Evolutionary conservation across 2,113 vertebrate genomes (phyloP).

Genomic region (Leuciscus idus): DNA sequence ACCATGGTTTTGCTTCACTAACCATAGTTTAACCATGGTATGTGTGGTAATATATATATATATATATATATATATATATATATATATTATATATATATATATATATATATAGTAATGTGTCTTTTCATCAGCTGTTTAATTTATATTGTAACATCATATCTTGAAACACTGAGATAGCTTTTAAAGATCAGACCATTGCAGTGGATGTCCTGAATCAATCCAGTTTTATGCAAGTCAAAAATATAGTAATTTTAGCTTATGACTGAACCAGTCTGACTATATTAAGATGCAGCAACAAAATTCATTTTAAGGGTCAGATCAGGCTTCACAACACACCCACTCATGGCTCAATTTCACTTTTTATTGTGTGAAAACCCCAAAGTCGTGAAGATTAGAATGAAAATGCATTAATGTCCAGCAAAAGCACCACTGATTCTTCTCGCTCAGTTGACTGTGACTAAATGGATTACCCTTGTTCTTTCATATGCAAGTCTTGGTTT

Average conservation of each 20-base stretch:
- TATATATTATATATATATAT: no score
- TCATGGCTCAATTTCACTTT: neutral
- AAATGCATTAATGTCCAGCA: neutral
- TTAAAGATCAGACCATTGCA: no score
- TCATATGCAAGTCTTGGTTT: neutral
- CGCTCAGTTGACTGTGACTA: neutral
- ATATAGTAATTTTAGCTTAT: neutral
- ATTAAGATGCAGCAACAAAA: neutral
- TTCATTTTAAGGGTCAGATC: neutral
- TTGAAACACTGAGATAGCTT: no score
- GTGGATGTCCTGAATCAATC: neutral
- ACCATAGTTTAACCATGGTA: no score
- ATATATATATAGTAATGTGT: no score
- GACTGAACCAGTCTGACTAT: neutral
- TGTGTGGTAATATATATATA: no score
- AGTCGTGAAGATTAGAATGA: neutral
- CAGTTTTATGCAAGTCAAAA: neutral
- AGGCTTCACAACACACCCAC: no score
- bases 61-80: no score
- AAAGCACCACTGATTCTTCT: neutral
- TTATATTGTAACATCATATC: no score
- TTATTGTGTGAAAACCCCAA: neutral
- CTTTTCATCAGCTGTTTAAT: no score
- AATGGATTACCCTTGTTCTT: neutral
- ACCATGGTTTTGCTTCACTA: no score